phyloP scores from a whole-genome alignment of 2,113 vertebrate species.

The Falcunculus frontatus region DNA sequence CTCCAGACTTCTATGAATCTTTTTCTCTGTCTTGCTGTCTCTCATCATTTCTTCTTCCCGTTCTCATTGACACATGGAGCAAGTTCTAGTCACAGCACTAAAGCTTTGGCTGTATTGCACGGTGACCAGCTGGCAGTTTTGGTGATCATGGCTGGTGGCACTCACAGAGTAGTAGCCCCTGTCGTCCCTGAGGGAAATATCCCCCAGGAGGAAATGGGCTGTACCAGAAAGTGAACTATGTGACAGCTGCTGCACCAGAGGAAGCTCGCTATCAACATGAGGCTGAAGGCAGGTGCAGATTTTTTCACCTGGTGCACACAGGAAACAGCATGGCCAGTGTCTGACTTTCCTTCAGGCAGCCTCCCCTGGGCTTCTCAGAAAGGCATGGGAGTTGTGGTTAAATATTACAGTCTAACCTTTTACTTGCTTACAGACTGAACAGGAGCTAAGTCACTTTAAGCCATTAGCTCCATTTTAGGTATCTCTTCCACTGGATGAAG shows the following conservation, averaged over 20 bases:
- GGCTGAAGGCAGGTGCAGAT: neutral
- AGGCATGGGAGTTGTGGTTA: neutral
- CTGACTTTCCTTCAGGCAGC: neutral
- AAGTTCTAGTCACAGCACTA: neutral
- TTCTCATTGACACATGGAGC: neutral
- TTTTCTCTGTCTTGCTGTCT: neutral
- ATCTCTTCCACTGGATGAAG: neutral
- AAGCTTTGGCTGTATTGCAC: neutral
- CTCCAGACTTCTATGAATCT: neutral
- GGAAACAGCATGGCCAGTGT: neutral
- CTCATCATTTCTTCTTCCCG: neutral
- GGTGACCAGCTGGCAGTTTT: neutral
- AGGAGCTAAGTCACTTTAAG: neutral
- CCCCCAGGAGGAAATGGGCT: neutral
- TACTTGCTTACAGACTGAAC: neutral
- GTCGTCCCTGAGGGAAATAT: neutral
- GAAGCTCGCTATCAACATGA: neutral
- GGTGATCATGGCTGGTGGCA: neutral
- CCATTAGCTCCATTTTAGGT: neutral
- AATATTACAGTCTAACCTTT: conserved; percentile 1
- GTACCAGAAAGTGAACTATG: neutral
- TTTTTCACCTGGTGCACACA: neutral
- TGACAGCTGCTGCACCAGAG: neutral
- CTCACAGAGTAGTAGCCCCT: neutral
- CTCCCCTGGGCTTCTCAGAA: neutral